Conservation (phyloP, 2,888 invertebrate species). For the Minunthozetes semirufus region DNA sequence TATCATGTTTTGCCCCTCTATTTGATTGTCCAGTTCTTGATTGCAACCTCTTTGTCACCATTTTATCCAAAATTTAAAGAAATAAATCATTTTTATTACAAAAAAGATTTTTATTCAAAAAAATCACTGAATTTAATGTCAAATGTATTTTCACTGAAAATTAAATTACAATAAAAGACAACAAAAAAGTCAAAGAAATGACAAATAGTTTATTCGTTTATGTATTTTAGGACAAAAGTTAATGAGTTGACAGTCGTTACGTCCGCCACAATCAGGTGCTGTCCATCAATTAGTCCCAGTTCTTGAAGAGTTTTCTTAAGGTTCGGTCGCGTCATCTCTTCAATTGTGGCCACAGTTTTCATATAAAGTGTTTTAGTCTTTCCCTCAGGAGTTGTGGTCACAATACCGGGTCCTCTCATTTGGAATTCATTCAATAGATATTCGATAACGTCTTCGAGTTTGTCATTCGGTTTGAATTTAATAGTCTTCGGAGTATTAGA, state of each 20-base stretch:
- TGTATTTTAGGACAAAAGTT: slow-evolving; percentile 56
- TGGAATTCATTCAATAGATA: slow-evolving; percentile 57
- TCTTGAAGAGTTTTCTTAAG: slow-evolving; percentile 79
- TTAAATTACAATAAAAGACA: background rate
- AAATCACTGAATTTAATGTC: too few relatives aligned
- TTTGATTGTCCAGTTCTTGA: too few relatives aligned
- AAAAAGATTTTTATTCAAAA: too few relatives aligned
- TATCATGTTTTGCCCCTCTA: too few relatives aligned
- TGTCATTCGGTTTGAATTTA: slow-evolving; percentile 52
- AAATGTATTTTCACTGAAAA: too few relatives aligned
- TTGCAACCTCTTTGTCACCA: too few relatives aligned
- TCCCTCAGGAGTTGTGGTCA: slow-evolving; percentile 70
- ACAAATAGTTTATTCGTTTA: background rate
- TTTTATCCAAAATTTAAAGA: too few relatives aligned
- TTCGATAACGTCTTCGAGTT: slow-evolving; percentile 71
- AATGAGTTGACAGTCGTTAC: slow-evolving; percentile 76
- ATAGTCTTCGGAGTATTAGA: slow-evolving; percentile 54
- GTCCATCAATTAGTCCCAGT: slow-evolving; percentile 73
- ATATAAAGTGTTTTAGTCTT: slow-evolving; percentile 89
- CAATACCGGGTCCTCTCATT: slow-evolving; percentile 73
- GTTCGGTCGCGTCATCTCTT: slow-evolving; percentile 78
- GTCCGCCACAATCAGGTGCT: slow-evolving; percentile 84
- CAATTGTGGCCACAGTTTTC: slow-evolving; percentile 82
- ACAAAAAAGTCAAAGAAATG: background rate
- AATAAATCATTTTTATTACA: too few relatives aligned